phyloP scores from a whole-genome alignment of 2,888 invertebrate genomes.

The Alitta virens region DNA sequence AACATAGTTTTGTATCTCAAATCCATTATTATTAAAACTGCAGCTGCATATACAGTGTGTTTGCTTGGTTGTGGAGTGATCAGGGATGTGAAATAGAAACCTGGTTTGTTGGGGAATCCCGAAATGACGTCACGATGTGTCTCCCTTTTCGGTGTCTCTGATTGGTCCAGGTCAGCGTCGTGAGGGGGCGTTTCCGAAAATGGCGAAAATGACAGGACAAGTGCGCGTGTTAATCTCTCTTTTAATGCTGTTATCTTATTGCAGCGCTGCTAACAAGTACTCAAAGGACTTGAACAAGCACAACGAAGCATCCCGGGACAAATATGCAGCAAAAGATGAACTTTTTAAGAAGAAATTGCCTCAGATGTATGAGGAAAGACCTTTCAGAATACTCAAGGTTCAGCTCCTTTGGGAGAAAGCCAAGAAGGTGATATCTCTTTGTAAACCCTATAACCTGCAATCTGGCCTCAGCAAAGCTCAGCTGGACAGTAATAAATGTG shows the following conservation, averaged over 20 bases:
- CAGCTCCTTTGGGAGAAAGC: conserved; percentile 89
- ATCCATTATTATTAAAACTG: too few relatives aligned
- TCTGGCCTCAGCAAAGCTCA: too few relatives aligned
- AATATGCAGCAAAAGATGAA: too few relatives aligned
- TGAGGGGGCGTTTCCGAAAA: background rate
- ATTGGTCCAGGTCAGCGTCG: background rate
- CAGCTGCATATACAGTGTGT: too few relatives aligned
- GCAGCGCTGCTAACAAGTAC: conserved; percentile 2
- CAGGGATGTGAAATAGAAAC: background rate
- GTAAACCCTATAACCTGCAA: too few relatives aligned
- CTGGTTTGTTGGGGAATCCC: background rate
- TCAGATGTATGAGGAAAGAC: conserved; percentile 59
- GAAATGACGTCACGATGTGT: conserved; percentile 4
- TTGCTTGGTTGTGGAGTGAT: too few relatives aligned
- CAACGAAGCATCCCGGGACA: background rate
- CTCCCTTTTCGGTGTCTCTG: background rate
- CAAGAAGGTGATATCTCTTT: too few relatives aligned
- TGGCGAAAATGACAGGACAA: background rate
- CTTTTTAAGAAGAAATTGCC: background rate
- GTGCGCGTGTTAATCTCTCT: background rate
- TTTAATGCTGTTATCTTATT: background rate
- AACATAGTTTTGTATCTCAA: conserved; percentile 29
- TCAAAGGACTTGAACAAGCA: background rate
- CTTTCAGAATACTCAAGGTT: conserved; percentile 86
- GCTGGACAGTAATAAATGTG: too few relatives aligned